Evolutionary conservation across 2,888 invertebrate species (phyloP), one percentile per base, ranked within the genome.

Genomic region (Apamea epomidion): DNA sequence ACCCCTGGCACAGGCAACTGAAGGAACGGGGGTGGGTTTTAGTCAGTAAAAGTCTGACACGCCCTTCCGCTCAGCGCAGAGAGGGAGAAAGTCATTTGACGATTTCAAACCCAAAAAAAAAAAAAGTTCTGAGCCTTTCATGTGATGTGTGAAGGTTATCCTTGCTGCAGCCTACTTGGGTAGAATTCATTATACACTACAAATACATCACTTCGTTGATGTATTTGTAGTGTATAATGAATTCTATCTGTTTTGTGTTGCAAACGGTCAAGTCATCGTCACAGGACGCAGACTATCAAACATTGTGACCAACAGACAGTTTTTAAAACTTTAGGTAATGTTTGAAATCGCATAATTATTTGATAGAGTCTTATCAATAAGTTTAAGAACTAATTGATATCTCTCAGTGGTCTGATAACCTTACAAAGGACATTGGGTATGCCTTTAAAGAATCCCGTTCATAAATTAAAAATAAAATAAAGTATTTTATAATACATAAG

Each of bases 341-440:
- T 51, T 80, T 70, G 5, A 45, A 62, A 80, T 68, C 58, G 1
- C 4, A 37, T 68, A 83, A 78, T 78, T 48, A 78, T 78, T 78
- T 21, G n/a, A 51, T 70, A n/a, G 3, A 51, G 29, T 76, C 45
- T 42, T 67, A 85, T 80, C 29, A 45, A 65, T 54, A 48, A n/a
- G 4, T 67, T 51, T 25, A 16, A 37, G 10, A 54, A 51, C 37
- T 84, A 67, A 51, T 29, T 6, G 29, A 21, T 80, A 68, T 67
- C 67, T n/a, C 60, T 67, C 12, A 25, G 25, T 72, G 45, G 60
- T 76, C 25, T 60, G 83, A 80, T 82, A 85, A 81, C 62, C 54
- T 58, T 32, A 37, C 37, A 72, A 51, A 54, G 29, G 29, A 62
- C 67, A 54, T 75, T 58, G 54, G 18, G 29, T 48, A 69, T 10